Base-by-base conservation (phyloP, 2,113 vertebrate genomes). In the Oophaga pumilio region DNA sequence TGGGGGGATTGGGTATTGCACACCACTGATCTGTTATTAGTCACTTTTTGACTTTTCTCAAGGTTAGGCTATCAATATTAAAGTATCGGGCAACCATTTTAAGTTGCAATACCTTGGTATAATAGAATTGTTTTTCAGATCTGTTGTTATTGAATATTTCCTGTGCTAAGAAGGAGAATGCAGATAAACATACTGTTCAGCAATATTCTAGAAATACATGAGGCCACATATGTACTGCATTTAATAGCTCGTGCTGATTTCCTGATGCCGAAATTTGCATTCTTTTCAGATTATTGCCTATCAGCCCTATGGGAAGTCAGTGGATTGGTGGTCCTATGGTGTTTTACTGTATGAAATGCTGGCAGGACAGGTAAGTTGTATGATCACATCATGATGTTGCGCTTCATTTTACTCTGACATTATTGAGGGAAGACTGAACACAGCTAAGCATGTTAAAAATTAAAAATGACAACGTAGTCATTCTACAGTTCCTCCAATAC, bases 241-340 rank as follows among this genome's bases (percentile, higher is more conserved):
- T 76, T 18, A 64, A 33, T 50, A 82, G 10, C 18, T 22, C 56
- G 64, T 52, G 7, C 56, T 43, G 17, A 43, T 20, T 50, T 50
- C 18, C 50, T 74, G 2, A 22, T 26, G 8, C 24, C 33, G 18
- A 20, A 57, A 14, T 59, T 14, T 85, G 26, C 57, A 64, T 43
- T 13, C 10, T 22, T 78, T 77, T 24, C 91, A 98, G 97, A 98
- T 98, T 85, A 97, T 98, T 86, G 96, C 96, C 2, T 97, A 98
- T 90, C 97, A 97, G 91, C 95, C 97, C 0, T 98, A 98, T 2
- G 93, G 94, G 80, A 97, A 96, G 92, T 96, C 96, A 2, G 97
- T 97, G 8, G 97, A 98, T 89, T 98, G 97, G 97, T 98, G 97
- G 97, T 97, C 97, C 15, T 98, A 95, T 57, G 97, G 97, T 20